Percentiles rank a stretch among this genome's conserved stretches.
These are phyloP conservation scores for Todus mexicanus DNA, from an alignment of 2,797 vertebrate species.

Conservation along the genomic window DNA sequence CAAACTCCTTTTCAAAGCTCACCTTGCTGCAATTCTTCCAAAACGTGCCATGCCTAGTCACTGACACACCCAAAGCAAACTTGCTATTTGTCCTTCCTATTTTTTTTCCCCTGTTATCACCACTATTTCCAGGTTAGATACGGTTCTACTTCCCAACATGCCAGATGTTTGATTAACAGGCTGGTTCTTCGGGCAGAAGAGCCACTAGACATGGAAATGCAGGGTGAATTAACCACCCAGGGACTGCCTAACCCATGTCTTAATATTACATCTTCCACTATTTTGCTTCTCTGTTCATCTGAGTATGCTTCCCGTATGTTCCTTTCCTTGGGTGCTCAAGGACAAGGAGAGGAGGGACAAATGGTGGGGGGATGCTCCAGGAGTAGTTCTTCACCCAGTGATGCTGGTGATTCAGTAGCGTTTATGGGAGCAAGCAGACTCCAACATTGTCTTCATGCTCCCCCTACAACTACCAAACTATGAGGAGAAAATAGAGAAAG, in stretches of 20 bases:
- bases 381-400: not conserved
- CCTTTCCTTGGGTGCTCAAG: not conserved
- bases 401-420: not conserved
- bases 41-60: not conserved
- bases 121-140: not conserved
- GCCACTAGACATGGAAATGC: not conserved
- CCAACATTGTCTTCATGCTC: not conserved
- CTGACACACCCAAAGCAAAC: not conserved
- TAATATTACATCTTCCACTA: not conserved
- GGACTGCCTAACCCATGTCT: not conserved
- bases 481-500: not conserved
- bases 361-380: accelerated
- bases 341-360: not conserved
- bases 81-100: not conserved
- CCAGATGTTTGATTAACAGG: not conserved
- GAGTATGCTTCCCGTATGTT: accelerated
- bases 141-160: not conserved
- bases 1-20: not conserved
- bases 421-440: not conserved
- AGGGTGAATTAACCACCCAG: not conserved
- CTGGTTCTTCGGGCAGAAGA: not conserved
- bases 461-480: not conserved
- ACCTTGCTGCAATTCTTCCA: not conserved
- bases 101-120: not conserved
- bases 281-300: not conserved